phyloP scores from a whole-genome alignment of 2,797 vertebrate genomes.

The Scolopax bukidnonensis region DNA sequence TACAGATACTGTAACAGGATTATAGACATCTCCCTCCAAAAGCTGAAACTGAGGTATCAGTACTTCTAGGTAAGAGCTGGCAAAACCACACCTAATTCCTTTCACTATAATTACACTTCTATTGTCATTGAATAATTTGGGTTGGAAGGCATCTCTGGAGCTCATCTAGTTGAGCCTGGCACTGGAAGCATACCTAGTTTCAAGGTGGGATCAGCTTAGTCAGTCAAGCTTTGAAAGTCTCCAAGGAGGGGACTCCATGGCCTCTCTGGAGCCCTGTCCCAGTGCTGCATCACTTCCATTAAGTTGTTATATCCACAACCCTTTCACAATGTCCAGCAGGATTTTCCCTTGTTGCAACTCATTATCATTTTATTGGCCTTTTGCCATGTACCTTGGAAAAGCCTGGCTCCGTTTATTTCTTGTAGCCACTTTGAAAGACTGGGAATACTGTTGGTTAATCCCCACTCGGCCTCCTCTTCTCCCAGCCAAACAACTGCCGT shows the following conservation, averaged over 20 bases:
- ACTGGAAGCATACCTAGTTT: neutral
- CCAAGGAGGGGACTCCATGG: neutral
- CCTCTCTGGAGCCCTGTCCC: neutral
- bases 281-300: neutral
- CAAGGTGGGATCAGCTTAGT: neutral
- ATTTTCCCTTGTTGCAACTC: neutral
- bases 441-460: neutral
- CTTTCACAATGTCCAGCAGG: neutral
- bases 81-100: neutral
- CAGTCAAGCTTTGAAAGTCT: neutral
- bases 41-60: neutral
- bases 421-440: neutral
- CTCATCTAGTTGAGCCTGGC: neutral
- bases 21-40: neutral
- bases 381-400: neutral
- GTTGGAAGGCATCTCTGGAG: neutral
- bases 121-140: neutral
- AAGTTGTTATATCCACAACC: neutral
- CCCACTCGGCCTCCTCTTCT: neutral
- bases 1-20: neutral
- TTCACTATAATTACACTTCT: neutral
- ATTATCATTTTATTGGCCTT: neutral
- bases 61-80: neutral
- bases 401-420: neutral
- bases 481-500: neutral